Evolutionary conservation across 2,113 vertebrate genomes (phyloP).

Genomic region (Paratilapia polleni): DNA sequence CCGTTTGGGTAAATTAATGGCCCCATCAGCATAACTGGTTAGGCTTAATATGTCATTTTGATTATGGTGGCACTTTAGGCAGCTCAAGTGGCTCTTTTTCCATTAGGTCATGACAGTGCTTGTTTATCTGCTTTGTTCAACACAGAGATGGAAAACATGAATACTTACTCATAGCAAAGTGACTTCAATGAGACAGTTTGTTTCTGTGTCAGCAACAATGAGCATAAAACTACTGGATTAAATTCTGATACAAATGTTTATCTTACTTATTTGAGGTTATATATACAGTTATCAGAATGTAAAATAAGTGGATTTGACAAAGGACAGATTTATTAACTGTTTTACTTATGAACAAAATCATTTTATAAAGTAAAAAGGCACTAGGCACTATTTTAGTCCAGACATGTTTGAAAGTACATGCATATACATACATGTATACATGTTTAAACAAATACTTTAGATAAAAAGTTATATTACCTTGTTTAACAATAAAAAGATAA

Average conservation of each 20-base stretch:
- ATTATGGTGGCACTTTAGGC: constrained; percentile 8
- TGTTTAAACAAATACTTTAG: too few species aligned
- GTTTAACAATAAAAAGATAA: too few species aligned
- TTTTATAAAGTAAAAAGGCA: too few species aligned
- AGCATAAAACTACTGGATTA: not conserved
- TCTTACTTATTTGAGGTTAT: not conserved
- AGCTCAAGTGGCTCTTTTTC: constrained; percentile 18
- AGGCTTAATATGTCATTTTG: constrained; percentile 46
- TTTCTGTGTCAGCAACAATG: not conserved
- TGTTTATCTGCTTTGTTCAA: constrained; percentile 34
- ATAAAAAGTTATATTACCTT: too few species aligned
- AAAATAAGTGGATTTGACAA: not conserved
- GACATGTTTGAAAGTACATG: too few species aligned
- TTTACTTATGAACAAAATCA: not conserved
- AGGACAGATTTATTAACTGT: not conserved
- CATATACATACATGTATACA: too few species aligned
- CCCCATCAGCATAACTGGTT: constrained; percentile 27
- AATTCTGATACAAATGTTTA: not conserved
- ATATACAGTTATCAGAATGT: not conserved
- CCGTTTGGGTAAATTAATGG: constrained; percentile 44
- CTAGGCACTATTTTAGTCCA: too few species aligned
- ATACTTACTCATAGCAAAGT: not conserved
- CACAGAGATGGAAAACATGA: not conserved
- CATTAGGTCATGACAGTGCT: not conserved
- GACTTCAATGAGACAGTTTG: not conserved